Evolutionary conservation across 2,113 vertebrate genomes (phyloP), one percentile per base, ranked within the genome.

Genomic region (Ophiodon elongatus): DNA sequence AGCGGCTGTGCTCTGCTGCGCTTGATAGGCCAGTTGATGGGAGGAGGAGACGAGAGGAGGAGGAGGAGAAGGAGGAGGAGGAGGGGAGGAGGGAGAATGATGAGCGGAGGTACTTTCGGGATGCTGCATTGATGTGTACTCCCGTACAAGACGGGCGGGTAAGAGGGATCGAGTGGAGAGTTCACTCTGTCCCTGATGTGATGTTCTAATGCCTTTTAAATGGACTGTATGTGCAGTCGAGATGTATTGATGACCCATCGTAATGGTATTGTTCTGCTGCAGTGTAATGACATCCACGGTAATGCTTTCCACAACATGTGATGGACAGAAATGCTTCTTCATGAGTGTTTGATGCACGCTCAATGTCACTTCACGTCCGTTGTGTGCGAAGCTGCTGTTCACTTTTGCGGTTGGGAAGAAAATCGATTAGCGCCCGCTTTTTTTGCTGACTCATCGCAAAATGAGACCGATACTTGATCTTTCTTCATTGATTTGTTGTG

Each of bases 191-290:
- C 31, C 19, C 39, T 25, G 50, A 68, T 52, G 39, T 25, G 56
- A 65, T 52, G 35, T 45, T 71, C 11, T 35, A 39, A 59, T 85
- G 87, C 56, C 64, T 27, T 90, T 57, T 64, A 71, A 50, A 84
- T 81, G 63, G 89, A 21, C 73, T 70, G 2, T 0, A 37, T 71
- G 35, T 63, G 60, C 62, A 43, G 66, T 13, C 21, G 52, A 76
- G 37, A 54, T 65, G 63, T 79, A 94, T 88, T 39, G 89, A 88
- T 75, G 84, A 78, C 74, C 35, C 33, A 13, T 5, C 47, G 45
- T 89, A 77, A 82, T 89, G 71, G 85, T 15, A 8, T 67, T 80
- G 45, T 73, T 70, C 50, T 73, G 75, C 73, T 80, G 68, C 43
- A 25, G 29, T 31, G 0, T 80, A 73, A 83, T 63, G 65, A 59